Evolutionary conservation across 2,888 invertebrate species (phyloP).

Genomic region (Pardosa pseudoannulata): DNA sequence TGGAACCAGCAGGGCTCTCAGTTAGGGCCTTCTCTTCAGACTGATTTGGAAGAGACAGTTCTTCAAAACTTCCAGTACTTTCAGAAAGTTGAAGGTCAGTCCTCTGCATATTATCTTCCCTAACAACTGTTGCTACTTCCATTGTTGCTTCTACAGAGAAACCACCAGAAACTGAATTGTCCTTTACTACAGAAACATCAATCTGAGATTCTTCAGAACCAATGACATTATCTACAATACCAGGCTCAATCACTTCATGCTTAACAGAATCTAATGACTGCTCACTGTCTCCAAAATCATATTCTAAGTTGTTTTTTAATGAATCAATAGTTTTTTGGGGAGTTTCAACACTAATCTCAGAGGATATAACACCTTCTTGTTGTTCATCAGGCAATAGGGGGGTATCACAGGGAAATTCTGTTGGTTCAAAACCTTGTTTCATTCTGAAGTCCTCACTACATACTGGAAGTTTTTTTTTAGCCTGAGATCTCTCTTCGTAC

Average conservation of each 20-base stretch:
- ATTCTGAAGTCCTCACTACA: constrained; percentile 66
- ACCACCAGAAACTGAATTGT: neutral
- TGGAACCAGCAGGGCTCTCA: neutral
- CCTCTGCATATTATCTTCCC: neutral
- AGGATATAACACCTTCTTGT: constrained; percentile 35
- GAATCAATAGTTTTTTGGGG: neutral
- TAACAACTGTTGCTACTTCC: neutral
- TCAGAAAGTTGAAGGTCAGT: neutral
- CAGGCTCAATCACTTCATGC: neutral
- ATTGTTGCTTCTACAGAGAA: neutral
- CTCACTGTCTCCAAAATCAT: constrained; percentile 16
- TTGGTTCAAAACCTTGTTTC: constrained; percentile 48
- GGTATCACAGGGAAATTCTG: constrained; percentile 38
- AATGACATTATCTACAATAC: neutral
- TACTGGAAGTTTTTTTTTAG: constrained; percentile 70
- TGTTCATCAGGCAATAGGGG: constrained; percentile 13
- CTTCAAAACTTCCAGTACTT: neutral
- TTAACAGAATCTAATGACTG: neutral
- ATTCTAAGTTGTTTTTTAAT: neutral
- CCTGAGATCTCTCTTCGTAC: constrained; percentile 33
- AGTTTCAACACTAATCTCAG: constrained; percentile 47
- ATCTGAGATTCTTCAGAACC: neutral
- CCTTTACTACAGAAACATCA: neutral
- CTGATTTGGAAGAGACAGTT: neutral
- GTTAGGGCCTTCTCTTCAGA: neutral